Evolutionary conservation across 2,113 vertebrate species (phyloP), one percentile per base, ranked within the genome.

Genomic region (Odontophorus gujanensis): DNA sequence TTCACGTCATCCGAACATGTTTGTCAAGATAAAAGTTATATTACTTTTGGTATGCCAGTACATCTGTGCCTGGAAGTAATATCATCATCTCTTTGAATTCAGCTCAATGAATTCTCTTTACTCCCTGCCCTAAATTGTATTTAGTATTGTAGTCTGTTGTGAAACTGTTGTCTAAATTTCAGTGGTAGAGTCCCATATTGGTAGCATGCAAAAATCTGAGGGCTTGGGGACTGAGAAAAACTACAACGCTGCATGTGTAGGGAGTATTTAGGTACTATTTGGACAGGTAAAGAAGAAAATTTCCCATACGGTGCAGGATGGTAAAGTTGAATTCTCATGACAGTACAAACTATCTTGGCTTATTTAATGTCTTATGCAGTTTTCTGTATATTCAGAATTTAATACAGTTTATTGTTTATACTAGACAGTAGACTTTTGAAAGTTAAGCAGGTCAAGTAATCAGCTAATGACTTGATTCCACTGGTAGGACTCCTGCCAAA

Each of bases 21-120:
- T 74, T 92, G 86, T 89, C 25, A 68, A 69, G 78, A 87, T 82
- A 82, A 89, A 91, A 91, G 10, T 22, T 53, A 48, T 85, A 85
- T 66, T 89, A 85, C 68, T 74, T 76, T 62, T 80, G 50, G 38
- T 90, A 66, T 77, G 32, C 67, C 25, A 34, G 65, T 91, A 68
- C 45, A 38, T 87, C 38, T 71, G 3, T 82, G 63, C 47, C 45
- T 91, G 55, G 59, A 68, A 95, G 63, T 91, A 76, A 82, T 87
- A 65, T 78, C 18, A 45, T 92, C n/a, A 30, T 77, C 32, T 67
- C 25, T 93, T 63, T 78, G 71, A 91, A 94, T 92, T 90, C 45
- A 58, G 24, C 67, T 95, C 84, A 87, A 93, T 62, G 30, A 85
- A 80, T 84, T 82, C 80, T 79, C 47, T 78, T 95, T 38, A 40